phyloP scores from a whole-genome alignment of 2,113 vertebrate species.

The Aegithalos caudatus region DNA sequence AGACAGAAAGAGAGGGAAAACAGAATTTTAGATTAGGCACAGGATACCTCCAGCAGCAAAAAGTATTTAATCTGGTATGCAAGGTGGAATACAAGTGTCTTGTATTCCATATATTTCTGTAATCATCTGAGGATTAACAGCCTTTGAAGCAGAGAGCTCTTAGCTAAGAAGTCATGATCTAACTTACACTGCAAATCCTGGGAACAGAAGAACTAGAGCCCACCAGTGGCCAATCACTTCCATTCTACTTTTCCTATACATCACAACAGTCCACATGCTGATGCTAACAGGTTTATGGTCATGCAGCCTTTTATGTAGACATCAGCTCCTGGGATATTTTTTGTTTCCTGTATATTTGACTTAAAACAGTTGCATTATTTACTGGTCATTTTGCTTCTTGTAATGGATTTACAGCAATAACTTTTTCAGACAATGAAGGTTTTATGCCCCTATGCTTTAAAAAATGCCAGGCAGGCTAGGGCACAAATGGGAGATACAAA shows the following conservation, averaged over 20 bases:
- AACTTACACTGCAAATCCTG: not conserved
- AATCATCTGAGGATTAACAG: not conserved
- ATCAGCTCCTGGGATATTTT: not conserved
- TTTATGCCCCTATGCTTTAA: not conserved
- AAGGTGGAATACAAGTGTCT: not conserved
- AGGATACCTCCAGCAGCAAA: not conserved
- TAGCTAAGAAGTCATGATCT: not conserved
- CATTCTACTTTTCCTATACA: not conserved
- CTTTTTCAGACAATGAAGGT: not conserved
- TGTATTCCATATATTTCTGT: not conserved
- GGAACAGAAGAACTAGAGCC: not conserved
- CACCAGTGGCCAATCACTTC: not conserved
- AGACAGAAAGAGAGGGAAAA: not conserved
- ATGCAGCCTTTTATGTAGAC: not conserved
- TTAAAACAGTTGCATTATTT: not conserved
- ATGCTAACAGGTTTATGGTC: not conserved
- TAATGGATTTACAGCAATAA: not conserved
- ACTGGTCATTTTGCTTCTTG: not conserved
- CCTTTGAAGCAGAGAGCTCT: not conserved
- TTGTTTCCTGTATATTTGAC: not conserved
- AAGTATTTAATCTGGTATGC: not conserved
- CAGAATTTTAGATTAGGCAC: not conserved
- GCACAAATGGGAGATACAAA: not conserved
- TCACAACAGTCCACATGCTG: not conserved
- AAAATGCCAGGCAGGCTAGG: not conserved